Percentiles rank a stretch among this genome's conserved stretches.
Conservation (phyloP, 2,797 vertebrate species). For the Chaunax sp. region DNA sequence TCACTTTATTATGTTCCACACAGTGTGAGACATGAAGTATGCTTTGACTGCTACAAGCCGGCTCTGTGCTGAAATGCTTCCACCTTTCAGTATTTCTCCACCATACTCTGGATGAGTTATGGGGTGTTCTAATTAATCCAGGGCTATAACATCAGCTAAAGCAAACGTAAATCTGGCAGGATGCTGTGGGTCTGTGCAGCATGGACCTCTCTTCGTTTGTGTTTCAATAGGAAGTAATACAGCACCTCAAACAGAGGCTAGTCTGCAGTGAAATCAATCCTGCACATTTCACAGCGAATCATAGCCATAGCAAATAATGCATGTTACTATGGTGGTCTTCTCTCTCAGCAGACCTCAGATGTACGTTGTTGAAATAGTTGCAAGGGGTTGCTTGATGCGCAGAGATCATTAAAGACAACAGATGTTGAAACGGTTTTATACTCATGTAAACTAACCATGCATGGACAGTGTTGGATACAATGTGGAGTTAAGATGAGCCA, state of each 20-base stretch:
- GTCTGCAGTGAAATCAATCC: constrained; percentile 8
- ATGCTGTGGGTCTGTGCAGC: constrained; percentile 21
- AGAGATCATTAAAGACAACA: too few relatives aligned
- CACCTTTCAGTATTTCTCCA: neutral
- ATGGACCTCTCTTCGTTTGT: constrained; percentile 31
- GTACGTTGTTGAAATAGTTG: neutral
- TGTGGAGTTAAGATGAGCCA: neutral
- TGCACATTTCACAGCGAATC: constrained; percentile 1
- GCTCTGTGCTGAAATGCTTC: too few relatives aligned
- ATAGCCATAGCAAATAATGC: neutral
- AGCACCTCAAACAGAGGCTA: neutral
- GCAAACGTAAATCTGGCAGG: constrained; percentile 25
- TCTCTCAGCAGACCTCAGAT: neutral
- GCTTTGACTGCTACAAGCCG: too few relatives aligned
- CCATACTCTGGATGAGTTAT: neutral
- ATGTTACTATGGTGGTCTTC: neutral
- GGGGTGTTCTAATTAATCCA: neutral
- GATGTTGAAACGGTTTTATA: neutral
- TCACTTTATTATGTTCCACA: too few relatives aligned
- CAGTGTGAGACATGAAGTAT: too few relatives aligned
- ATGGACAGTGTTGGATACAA: neutral
- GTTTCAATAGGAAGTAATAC: constrained; percentile 37
- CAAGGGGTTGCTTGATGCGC: neutral
- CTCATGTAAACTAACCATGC: neutral
- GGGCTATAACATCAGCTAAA: constrained; percentile 8